A percentile compares a stretch with the other conserved stretches of the same genome.
These are phyloP conservation scores for Poeciliopsis turrubarensis DNA, from an alignment of 2,113 vertebrate species.

Conservation along the genomic window DNA sequence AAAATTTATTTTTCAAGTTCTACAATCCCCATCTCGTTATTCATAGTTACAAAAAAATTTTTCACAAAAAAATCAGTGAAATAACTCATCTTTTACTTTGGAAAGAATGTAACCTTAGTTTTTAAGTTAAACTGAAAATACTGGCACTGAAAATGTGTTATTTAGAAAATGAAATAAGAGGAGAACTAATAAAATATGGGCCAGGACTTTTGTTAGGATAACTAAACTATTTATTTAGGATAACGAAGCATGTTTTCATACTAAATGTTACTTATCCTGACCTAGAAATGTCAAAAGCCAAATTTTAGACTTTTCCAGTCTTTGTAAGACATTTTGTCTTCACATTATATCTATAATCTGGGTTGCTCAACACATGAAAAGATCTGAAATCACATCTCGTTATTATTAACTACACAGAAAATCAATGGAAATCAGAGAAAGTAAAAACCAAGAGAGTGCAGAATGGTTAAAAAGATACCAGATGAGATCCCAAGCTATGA, in stretches of 20 bases:
- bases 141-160: too few species aligned
- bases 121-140: too few species aligned
- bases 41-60: too few species aligned
- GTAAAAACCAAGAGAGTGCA: constrained; percentile 77
- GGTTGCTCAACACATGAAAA: background rate
- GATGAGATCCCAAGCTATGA: constrained; percentile 84
- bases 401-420: constrained; percentile 72
- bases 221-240: too few species aligned
- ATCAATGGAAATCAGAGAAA: constrained; percentile 84
- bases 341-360: background rate
- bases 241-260: too few species aligned
- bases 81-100: too few species aligned
- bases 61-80: too few species aligned
- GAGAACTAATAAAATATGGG: too few species aligned
- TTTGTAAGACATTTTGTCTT: background rate
- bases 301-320: background rate
- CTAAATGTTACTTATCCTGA: background rate
- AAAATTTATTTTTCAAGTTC: background rate
- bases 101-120: too few species aligned
- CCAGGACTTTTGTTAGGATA: too few species aligned
- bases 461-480: constrained; percentile 85
- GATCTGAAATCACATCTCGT: background rate
- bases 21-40: too few species aligned
- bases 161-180: too few species aligned
- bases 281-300: background rate